phyloP scores from a whole-genome alignment of 1,140 invertebrate species.

The Pseudomyrmex sp. region DNA sequence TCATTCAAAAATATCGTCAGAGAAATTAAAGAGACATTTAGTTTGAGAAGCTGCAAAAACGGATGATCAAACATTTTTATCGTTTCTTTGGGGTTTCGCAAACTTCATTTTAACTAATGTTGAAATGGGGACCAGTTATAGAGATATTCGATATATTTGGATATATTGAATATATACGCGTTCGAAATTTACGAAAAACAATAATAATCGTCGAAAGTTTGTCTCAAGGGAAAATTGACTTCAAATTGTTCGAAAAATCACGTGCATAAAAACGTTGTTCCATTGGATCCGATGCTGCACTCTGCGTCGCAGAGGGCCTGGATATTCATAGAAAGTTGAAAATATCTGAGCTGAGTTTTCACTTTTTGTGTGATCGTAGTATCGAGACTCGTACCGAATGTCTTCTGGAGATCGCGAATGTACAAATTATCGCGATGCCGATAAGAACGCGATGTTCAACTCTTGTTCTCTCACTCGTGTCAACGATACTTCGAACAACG shows the following conservation, averaged over 20 bases:
- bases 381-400: constrained; percentile 24
- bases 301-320: neutral
- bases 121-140: constrained; percentile 9
- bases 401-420: constrained; percentile 22
- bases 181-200: neutral
- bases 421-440: constrained; percentile 25
- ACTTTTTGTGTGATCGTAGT: constrained; percentile 28
- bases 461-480: constrained; percentile 21
- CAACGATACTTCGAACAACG: constrained; percentile 7
- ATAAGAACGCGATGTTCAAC: constrained; percentile 13
- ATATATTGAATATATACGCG: too few relatives aligned
- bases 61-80: constrained; percentile 6
- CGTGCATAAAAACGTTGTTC: neutral
- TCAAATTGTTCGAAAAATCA: neutral
- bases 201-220: neutral
- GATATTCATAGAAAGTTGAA: neutral
- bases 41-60: neutral
- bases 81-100: constrained; percentile 14
- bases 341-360: constrained; percentile 5
- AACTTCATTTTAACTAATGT: neutral
- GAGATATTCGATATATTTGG: constrained; percentile 5
- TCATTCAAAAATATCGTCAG: neutral
- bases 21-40: too few relatives aligned
- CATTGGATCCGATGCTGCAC: neutral
- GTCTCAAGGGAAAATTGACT: neutral